Evolutionary conservation across 2,888 invertebrate genomes (phyloP).

Genomic region (Mesorhabditis belari): DNA sequence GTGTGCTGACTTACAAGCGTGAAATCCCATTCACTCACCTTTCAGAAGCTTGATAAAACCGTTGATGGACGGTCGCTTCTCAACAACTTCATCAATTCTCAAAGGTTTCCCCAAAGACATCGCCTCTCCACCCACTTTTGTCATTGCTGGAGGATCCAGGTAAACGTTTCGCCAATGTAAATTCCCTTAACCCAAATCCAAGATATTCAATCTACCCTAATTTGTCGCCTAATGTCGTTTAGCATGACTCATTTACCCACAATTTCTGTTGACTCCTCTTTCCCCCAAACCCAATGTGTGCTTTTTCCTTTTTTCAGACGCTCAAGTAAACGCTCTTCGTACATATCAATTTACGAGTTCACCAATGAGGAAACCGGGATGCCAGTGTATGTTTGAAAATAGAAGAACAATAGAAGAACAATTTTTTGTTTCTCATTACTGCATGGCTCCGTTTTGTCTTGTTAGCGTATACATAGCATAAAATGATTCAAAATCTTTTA

Average conservation of each 20-base stretch:
- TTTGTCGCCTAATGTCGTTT: not conserved
- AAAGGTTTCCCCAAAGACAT: not conserved
- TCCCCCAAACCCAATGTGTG: constrained; percentile 1
- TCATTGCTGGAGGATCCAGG: not conserved
- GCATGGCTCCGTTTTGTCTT: not conserved
- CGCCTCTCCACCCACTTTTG: constrained; percentile 16
- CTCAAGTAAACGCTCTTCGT: constrained; percentile 16
- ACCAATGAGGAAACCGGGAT: constrained; percentile 4
- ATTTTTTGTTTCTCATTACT: too few relatives aligned
- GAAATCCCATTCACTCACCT: too few relatives aligned
- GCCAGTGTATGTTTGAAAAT: constrained; percentile 1
- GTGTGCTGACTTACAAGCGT: too few relatives aligned
- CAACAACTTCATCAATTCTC: not conserved
- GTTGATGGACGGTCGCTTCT: not conserved
- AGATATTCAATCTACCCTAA: not conserved
- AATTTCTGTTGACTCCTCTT: not conserved
- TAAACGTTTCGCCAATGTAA: not conserved
- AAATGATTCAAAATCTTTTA: not conserved
- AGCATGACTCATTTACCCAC: constrained; percentile 23
- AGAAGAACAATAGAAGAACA: not conserved
- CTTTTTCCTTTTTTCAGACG: constrained; percentile 8
- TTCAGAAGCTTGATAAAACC: not conserved
- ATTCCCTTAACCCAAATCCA: not conserved
- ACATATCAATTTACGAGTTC: constrained; percentile 27
- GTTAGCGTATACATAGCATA: not conserved